Percentiles rank a stretch among this genome's conserved stretches.
These are phyloP conservation scores for Otus sunia DNA, from an alignment of 2,113 vertebrate species.

Conservation along the genomic window DNA sequence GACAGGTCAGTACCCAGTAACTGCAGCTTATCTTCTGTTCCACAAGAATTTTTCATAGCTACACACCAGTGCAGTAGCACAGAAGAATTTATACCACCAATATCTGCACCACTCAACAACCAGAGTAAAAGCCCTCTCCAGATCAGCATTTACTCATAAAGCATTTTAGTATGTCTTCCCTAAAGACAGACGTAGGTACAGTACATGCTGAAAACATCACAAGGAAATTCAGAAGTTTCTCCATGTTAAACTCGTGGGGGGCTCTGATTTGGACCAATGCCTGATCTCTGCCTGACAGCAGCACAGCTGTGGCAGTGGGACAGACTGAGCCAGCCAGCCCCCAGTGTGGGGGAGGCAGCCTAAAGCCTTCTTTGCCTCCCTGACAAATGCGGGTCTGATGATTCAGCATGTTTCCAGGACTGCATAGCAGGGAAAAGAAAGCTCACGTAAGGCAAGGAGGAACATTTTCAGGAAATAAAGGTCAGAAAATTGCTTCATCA, in stretches of 20 bases:
- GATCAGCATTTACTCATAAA: not conserved
- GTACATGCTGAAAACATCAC: not conserved
- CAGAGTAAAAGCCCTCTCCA: not conserved
- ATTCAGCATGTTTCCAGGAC: not conserved
- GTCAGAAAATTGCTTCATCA: not conserved
- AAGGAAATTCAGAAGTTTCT: not conserved
- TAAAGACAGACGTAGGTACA: not conserved
- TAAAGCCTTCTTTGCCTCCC: not conserved
- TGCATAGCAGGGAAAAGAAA: not conserved
- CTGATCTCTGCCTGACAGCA: not conserved
- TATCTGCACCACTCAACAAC: not conserved
- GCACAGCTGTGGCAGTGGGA: not conserved
- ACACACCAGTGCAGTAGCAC: not conserved
- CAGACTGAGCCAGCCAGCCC: not conserved
- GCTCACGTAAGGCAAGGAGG: not conserved
- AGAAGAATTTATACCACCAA: not conserved
- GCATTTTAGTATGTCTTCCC: not conserved
- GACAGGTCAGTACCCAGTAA: not conserved
- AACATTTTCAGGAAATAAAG: not conserved
- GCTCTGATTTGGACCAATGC: not conserved
- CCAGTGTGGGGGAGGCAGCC: accelerated
- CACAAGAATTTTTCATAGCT: not conserved
- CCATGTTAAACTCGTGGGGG: not conserved
- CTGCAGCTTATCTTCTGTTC: not conserved
- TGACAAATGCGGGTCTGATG: not conserved